phyloP scores from a whole-genome alignment of 30 jellyfish, hydroid and myxozoan genomes.

The Rhopilema esculentum region DNA sequence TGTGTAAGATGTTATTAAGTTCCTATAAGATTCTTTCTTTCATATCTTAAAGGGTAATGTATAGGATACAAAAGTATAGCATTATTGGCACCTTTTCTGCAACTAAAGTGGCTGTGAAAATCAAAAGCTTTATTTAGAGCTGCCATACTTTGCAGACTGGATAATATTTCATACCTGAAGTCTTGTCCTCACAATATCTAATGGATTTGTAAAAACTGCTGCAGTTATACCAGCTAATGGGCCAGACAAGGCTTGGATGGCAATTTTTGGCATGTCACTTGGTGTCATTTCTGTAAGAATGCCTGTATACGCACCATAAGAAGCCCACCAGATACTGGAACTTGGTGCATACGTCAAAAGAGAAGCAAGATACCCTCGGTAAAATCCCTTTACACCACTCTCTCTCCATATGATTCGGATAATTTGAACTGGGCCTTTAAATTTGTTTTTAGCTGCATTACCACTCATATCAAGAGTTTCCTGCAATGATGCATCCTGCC shows the following conservation, averaged over 20 bases:
- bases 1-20: no score
- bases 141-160: no score
- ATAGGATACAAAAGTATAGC: no score
- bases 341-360: conserved; percentile 92
- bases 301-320: conserved; percentile 84
- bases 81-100: no score
- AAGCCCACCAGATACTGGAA: conserved; percentile 98
- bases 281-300: conserved; percentile 69
- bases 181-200: conserved; percentile 90
- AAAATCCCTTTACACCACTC: conserved; percentile 88
- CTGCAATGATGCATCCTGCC: conserved; percentile 64
- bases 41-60: no score
- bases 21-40: no score
- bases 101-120: no score
- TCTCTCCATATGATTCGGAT: conserved; percentile 61
- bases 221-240: conserved; percentile 90
- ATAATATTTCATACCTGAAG: conserved; percentile 71
- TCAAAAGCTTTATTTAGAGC: no score
- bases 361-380: conserved; percentile 95
- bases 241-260: conserved; percentile 88
- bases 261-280: conserved; percentile 72
- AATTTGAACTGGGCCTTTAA: conserved; percentile 61
- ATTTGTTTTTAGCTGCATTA: neutral
- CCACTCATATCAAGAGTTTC: neutral
- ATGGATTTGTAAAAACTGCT: conserved; percentile 83